Evolutionary conservation across 2,888 invertebrate species (phyloP).

Genomic region (Andrena fulva): DNA sequence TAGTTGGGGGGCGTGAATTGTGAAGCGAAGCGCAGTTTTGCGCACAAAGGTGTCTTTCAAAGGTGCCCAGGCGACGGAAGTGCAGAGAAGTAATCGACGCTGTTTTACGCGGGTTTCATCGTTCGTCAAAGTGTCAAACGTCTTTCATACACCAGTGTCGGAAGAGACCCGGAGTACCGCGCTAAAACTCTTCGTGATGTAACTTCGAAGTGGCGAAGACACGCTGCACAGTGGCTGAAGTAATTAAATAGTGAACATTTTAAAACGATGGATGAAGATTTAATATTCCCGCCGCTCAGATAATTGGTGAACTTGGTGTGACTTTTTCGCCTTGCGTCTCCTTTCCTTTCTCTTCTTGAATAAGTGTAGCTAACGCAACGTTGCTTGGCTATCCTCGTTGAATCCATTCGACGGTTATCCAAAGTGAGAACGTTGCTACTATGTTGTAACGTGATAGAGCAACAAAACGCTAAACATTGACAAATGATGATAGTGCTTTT

Average conservation of each 20-base stretch:
- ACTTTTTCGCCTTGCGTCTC: neutral
- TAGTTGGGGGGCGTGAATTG: slow-evolving; percentile 26
- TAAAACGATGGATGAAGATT: slow-evolving; percentile 32
- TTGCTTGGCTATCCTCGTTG: neutral
- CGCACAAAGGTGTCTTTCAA: slow-evolving; percentile 55
- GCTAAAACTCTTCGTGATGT: slow-evolving; percentile 30
- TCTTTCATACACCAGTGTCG: slow-evolving; percentile 35
- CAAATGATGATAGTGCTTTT: slow-evolving; percentile 87
- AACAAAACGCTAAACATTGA: slow-evolving; percentile 64
- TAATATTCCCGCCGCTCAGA: neutral
- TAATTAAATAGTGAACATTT: slow-evolving; percentile 42
- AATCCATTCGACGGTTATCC: neutral
- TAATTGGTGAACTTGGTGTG: slow-evolving; percentile 12
- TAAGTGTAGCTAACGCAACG: neutral
- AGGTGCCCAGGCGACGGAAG: slow-evolving; percentile 43
- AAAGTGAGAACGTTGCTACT: slow-evolving; percentile 68
- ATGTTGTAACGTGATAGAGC: slow-evolving; percentile 74
- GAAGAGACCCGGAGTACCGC: neutral
- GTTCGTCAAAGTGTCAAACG: slow-evolving; percentile 42
- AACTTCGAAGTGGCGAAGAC: slow-evolving; percentile 51
- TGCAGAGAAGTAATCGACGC: slow-evolving; percentile 44
- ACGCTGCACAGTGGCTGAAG: slow-evolving; percentile 9
- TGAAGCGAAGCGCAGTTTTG: slow-evolving; percentile 10
- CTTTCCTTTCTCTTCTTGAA: neutral
- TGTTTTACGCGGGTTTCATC: slow-evolving; percentile 41